phyloP scores from a whole-genome alignment of 2,888 invertebrate genomes.

The Limenitis camilla region DNA sequence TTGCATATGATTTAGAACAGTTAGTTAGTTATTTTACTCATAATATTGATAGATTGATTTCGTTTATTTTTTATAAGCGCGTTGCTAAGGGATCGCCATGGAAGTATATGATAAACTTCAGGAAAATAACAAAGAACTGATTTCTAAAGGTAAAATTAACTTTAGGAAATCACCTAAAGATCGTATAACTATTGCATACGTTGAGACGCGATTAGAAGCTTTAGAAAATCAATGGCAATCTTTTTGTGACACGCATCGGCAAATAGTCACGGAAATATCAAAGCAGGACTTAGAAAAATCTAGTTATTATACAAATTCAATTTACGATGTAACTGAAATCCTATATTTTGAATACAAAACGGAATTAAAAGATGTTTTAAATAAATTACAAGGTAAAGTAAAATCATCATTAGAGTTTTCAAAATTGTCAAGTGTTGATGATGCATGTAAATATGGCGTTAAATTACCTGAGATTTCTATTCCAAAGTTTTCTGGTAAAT shows the following conservation, averaged over 20 bases:
- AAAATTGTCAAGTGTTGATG: not conserved
- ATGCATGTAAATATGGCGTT: not conserved
- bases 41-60: too few species aligned
- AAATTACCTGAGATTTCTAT: conserved; percentile 2
- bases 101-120: conserved; percentile 7
- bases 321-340: conserved; percentile 1
- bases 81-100: not conserved
- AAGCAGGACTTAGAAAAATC: not conserved
- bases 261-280: conserved; percentile 4
- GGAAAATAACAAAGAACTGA: conserved; percentile 1
- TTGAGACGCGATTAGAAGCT: conserved; percentile 11
- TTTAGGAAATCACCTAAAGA: conserved; percentile 11
- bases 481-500: conserved; percentile 22
- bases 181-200: not conserved
- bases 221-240: conserved; percentile 9
- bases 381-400: not conserved
- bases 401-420: not conserved
- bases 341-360: conserved; percentile 2
- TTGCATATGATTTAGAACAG: not conserved
- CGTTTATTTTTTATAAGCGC: too few species aligned
- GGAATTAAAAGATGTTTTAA: not conserved
- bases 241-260: conserved; percentile 5
- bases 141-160: conserved; percentile 5
- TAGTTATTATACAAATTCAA: conserved; percentile 1
- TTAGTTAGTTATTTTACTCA: not conserved